Evolutionary conservation across 1,140 invertebrate genomes (phyloP).

Genomic region (Geopemphigus sp.): DNA sequence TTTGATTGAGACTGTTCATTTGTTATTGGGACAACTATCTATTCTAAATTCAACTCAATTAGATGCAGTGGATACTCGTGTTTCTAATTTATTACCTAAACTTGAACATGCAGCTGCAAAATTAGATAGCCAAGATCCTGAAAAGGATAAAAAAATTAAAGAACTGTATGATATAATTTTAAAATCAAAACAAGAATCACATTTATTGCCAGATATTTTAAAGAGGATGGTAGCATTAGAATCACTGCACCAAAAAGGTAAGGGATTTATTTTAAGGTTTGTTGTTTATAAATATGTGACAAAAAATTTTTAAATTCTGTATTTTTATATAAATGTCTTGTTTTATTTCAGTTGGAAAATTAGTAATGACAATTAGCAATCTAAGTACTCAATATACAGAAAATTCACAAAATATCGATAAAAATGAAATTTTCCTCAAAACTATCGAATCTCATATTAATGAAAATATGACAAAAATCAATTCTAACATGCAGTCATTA

Average conservation of each 20-base stretch:
- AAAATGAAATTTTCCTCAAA: constrained; percentile 75
- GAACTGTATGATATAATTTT: constrained; percentile 85
- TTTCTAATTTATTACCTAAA: constrained; percentile 70
- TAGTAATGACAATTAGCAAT: constrained; percentile 77
- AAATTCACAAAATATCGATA: constrained; percentile 68
- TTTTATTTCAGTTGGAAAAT: constrained; percentile 72
- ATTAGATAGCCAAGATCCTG: constrained; percentile 64
- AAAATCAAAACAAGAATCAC: constrained; percentile 75
- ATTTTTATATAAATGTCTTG: constrained; percentile 5
- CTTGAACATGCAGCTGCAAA: constrained; percentile 74
- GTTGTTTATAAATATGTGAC: neutral
- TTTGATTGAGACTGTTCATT: constrained; percentile 69
- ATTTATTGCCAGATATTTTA: constrained; percentile 75
- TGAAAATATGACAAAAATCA: constrained; percentile 51
- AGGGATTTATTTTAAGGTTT: constrained; percentile 46
- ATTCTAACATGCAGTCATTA: constrained; percentile 51
- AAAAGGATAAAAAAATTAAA: constrained; percentile 76
- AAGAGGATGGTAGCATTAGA: constrained; percentile 80
- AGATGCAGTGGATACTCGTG: constrained; percentile 76
- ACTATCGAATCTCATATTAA: constrained; percentile 74
- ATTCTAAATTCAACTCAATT: constrained; percentile 78
- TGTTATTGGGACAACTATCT: constrained; percentile 64
- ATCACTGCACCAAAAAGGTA: constrained; percentile 85
- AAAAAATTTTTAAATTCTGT: neutral
- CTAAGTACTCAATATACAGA: constrained; percentile 78